Evolutionary conservation across 1,140 invertebrate species (phyloP).

Genomic region (Zaprionus camerounensis): DNA sequence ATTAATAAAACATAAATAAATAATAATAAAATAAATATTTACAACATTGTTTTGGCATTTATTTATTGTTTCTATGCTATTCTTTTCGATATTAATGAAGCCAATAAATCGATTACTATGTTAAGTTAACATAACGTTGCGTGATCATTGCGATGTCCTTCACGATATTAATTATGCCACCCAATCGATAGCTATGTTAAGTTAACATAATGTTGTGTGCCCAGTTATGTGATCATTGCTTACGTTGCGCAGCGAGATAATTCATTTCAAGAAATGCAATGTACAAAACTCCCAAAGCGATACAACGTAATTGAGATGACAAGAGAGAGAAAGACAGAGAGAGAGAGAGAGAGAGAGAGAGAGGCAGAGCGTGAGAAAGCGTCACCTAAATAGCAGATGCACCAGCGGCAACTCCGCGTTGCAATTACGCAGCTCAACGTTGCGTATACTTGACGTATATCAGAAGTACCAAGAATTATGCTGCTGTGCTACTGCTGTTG

Average conservation of each 20-base stretch:
- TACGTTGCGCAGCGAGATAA: background rate
- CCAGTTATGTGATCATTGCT: background rate
- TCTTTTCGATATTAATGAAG: too few relatives aligned
- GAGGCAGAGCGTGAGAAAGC: background rate
- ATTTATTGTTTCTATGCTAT: too few relatives aligned
- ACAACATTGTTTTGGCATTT: too few relatives aligned
- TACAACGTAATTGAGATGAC: background rate
- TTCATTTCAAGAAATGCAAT: background rate
- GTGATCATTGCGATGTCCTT: too few relatives aligned
- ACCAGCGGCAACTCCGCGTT: background rate
- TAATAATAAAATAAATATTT: background rate
- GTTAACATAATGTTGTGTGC: background rate
- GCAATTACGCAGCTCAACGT: constrained; percentile 8
- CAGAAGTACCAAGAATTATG: background rate
- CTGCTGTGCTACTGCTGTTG: background rate
- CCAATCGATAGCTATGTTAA: too few relatives aligned
- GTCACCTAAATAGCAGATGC: background rate
- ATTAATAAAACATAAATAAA: background rate
- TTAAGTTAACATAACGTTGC: too few relatives aligned
- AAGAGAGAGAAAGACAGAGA: background rate
- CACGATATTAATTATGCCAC: too few relatives aligned
- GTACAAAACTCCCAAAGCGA: background rate
- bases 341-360: background rate
- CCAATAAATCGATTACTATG: too few relatives aligned
- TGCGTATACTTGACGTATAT: constrained; percentile 17